Base-by-base conservation (phyloP, 2,113 vertebrate genomes). In the Lanius collurio region DNA sequence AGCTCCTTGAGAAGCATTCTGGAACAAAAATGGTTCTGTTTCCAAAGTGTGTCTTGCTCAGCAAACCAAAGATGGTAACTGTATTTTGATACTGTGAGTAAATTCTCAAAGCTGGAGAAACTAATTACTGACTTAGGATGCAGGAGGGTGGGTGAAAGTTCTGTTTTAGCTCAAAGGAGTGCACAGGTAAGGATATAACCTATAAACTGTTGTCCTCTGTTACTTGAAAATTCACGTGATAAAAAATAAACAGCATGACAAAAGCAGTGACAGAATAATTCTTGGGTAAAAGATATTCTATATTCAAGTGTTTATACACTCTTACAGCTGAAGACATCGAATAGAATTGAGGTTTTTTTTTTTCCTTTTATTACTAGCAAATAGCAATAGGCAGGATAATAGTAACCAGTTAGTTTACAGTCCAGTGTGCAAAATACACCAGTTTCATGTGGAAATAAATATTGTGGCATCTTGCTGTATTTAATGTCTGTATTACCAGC, bases 391-490 rank as follows among this genome's bases (percentile, higher is more conserved):
- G 7, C 11, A 73, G 37, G 11, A 56, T 33, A 82, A 12, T 15
- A 65, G 11, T 17, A 46, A n/a, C 5, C 9, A 33, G 4, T 20
- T 69, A 15, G 1, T 35, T 87, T 37, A 26, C 27, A 81, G 14
- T 42, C 19, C 10, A 76, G 5, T 37, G 21, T 7, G 15, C 14
- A 39, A 91, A 78, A 71, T 19, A 10, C 1, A 46, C 1, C 16
- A 19, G 3, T 67, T 65, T 65, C 20, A 44, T 15, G 13, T 55
- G 27, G 31, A 89, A 64, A 62, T 23, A 23, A 17, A 86, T 53
- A 18, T 10, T 44, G 18, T 68, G n/a, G 2, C 0, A 0, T 30
- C 5, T 37, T 55, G 6, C 35, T 39, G 9, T 31, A 41, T 55
- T 64, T 74, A 33, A 57, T 55, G 10, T 39, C 8, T 8, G 18